Base-by-base conservation (phyloP, 2,888 invertebrate species). In the Rhingia campestris region DNA sequence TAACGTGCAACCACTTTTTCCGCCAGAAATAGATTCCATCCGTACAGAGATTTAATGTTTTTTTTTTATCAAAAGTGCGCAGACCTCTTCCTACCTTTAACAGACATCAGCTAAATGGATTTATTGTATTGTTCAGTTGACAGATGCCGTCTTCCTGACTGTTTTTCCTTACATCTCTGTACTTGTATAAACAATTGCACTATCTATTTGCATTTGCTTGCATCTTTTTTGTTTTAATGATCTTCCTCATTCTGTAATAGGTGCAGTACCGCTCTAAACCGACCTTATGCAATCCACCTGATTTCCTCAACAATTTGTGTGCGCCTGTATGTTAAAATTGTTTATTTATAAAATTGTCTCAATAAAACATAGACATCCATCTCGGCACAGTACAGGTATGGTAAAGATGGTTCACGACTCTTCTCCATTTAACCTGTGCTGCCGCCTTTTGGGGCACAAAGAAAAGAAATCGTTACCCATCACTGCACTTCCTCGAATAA, bases 281-380 rank as follows among this genome's bases (percentile, higher is more conserved):
- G 10, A 58, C 32, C 61, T 80, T 74, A 80, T 80, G 80, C 69
- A 80, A 80, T 74, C 41, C 61, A 80, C 61, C 74, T 74, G 80
- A 69, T 59, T 73, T 41, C 64, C 73, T 54, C 32, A 22, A 59
- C 59, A 66, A 66, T 51, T 30, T 72, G 43, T 66, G 32, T 12
- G 45, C 6, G 30, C 5, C 6, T 49, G 4, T 30, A 7, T 49
- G 4, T 32, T 32, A 32, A 49, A 64, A 69, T 41, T 54, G 45
- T 66, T 74, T 75, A 37, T 66, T 67, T 70, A 43, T 43, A 75
- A 61, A 67, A 66, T 73, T 59, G 66, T 59, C 67, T 69, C 30
- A 66, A 41, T 63, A 63, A 74, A 56, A 53, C 61, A 63, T 70
- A 80, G 59, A 51, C n/a, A 77, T 35, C 54, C 39, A 41, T 9